A percentile compares a stretch with the other conserved stretches of the same genome.
phyloP scores from a whole-genome alignment of 2,113 vertebrate species.

The Glaucomys volans region DNA sequence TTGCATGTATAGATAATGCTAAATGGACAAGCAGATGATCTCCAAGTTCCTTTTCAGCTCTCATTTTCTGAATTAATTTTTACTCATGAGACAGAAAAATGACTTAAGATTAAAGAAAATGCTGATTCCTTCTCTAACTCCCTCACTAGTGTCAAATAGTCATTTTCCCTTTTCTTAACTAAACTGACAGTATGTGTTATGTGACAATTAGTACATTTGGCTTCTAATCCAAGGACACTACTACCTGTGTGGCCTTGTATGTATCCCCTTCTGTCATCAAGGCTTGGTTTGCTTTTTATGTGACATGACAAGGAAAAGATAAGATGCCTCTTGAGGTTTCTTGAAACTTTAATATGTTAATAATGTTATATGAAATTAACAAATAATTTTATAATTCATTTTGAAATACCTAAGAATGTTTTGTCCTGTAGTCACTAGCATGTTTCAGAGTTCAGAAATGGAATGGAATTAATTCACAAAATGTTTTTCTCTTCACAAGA shows the following conservation, averaged over 20 bases:
- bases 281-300: neutral
- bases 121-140: neutral
- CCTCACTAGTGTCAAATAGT: neutral
- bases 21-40: neutral
- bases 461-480: slow-evolving; percentile 21
- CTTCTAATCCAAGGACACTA: neutral
- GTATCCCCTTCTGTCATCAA: neutral
- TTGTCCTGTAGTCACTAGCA: neutral
- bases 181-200: neutral
- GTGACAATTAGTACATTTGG: neutral
- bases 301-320: neutral
- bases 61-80: neutral
- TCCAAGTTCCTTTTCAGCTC: neutral
- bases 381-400: neutral
- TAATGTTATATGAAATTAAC: neutral
- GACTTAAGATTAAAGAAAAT: neutral
- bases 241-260: neutral
- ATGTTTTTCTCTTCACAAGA: slow-evolving; percentile 40
- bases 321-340: slow-evolving; percentile 23
- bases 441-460: slow-evolving; percentile 25
- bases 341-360: neutral
- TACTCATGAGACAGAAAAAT: slow-evolving; percentile 44
- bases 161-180: neutral
- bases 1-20: neutral
- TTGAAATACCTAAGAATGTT: neutral